phyloP scores from a whole-genome alignment of 2,113 vertebrate genomes.

The Gallinago undulata region DNA sequence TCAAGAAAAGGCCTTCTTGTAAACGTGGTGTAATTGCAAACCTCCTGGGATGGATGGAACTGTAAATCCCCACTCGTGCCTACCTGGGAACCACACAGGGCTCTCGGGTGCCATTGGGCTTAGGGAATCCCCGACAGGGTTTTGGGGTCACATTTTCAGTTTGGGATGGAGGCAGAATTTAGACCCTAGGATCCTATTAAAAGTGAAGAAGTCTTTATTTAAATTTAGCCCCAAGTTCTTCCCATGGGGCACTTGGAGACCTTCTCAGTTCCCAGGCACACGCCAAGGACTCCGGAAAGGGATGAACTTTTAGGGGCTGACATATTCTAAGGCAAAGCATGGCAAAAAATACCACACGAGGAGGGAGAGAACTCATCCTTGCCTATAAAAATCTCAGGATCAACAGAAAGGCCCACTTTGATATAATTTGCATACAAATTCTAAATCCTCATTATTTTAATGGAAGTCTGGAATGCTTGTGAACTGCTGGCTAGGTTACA shows the following conservation, averaged over 20 bases:
- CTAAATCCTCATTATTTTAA: constrained; percentile 12
- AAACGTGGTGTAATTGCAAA: neutral
- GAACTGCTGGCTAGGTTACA: constrained; percentile 2
- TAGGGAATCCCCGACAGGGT: neutral
- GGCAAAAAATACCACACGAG: neutral
- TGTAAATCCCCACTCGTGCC: neutral
- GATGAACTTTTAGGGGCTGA: neutral
- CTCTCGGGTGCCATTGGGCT: neutral
- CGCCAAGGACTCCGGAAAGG: neutral
- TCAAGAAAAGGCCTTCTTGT: neutral
- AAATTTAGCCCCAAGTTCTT: neutral
- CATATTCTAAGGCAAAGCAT: neutral
- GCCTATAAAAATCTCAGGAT: neutral
- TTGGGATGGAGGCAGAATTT: neutral
- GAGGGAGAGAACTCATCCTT: neutral
- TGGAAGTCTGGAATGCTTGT: neutral
- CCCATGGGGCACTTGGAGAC: neutral
- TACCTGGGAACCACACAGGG: neutral
- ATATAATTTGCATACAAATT: neutral
- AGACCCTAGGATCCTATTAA: neutral
- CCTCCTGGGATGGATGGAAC: neutral
- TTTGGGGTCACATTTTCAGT: neutral
- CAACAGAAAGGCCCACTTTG: neutral
- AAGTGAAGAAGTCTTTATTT: neutral
- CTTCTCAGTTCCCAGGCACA: neutral